Base-by-base conservation (phyloP, 2,113 vertebrate species). In the Tor tambroides region DNA sequence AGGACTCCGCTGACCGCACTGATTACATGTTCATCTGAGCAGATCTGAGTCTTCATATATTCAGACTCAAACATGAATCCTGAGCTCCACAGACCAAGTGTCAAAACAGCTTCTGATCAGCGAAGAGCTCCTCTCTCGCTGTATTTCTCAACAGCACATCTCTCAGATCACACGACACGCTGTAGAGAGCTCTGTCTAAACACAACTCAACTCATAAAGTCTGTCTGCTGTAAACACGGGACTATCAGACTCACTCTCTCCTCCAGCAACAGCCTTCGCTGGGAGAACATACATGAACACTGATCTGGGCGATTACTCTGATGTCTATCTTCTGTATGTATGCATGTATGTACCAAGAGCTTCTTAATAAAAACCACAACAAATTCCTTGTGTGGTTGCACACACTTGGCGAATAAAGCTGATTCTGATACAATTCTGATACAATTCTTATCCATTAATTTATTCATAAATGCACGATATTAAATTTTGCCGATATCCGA, bases 191-290 rank as follows among this genome's bases (percentile, higher is more conserved):
- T 71, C 75, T 84, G 86, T 86, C 46, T 87, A 92, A 93, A 92
- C 65, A 87, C 54, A 89, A 87, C 87, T 90, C 12, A 85, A 86
- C 90, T 92, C 91, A 93, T 92, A 94, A 93, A 94, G 92, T 88
- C 88, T 87, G 84, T 86, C 78, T 89, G 74, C 86, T 86, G 88
- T 89, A 88, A 90, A 92, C 90, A 91, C 32, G 63, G 82, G 84
- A 74, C 88, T 87, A 86, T 91, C 88, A 90, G 85, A 80, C 30
- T 71, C 56, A 76, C 88, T 89, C 83, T 71, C 43, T 59, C 46
- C 69, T 90, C 83, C 88, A 89, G 83, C 81, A 61, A 61, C 59
- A 65, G 61, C 4, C 61, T 30, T 14, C 12, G 12, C 63, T 17
- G 28, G 15, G 63, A 32, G 28, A 54, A 51, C 49, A 5, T 51